Evolutionary conservation across 2,113 vertebrate species (phyloP).

Genomic region (Machaerirhynchus nigripectus): DNA sequence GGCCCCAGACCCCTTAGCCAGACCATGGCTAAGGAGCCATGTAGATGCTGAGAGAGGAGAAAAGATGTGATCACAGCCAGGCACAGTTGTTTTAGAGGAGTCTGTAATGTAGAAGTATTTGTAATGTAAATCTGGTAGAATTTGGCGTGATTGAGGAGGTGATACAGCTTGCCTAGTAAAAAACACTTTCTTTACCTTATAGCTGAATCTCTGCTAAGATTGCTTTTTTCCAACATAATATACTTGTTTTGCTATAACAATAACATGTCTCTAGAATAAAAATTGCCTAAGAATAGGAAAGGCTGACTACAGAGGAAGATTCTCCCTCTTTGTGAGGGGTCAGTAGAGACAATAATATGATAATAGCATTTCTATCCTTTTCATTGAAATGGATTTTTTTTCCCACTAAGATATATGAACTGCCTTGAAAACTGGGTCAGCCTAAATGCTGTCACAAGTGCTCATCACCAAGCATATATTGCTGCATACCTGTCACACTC

Average conservation of each 20-base stretch:
- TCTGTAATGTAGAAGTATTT: neutral
- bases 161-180: neutral
- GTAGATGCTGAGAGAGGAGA: neutral
- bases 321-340: neutral
- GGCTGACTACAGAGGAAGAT: neutral
- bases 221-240: neutral
- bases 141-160: neutral
- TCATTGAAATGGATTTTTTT: neutral
- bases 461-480: neutral
- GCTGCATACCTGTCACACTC: constrained; percentile 23
- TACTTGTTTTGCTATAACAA: neutral
- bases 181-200: neutral
- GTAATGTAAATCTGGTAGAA: neutral
- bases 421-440: constrained; percentile 33
- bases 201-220: neutral
- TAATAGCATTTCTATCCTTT: constrained; percentile 1
- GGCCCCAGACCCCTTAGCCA: neutral
- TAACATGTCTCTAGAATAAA: neutral
- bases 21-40: neutral
- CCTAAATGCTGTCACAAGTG: constrained; percentile 29
- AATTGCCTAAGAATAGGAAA: neutral
- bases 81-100: neutral
- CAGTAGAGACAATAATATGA: neutral
- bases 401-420: neutral
- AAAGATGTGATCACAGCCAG: neutral